A percentile compares a stretch with the other conserved stretches of the same genome.
These are phyloP conservation scores for Sebastes trivittatus DNA, from an alignment of 2,797 vertebrate genomes.

Conservation along the genomic window DNA sequence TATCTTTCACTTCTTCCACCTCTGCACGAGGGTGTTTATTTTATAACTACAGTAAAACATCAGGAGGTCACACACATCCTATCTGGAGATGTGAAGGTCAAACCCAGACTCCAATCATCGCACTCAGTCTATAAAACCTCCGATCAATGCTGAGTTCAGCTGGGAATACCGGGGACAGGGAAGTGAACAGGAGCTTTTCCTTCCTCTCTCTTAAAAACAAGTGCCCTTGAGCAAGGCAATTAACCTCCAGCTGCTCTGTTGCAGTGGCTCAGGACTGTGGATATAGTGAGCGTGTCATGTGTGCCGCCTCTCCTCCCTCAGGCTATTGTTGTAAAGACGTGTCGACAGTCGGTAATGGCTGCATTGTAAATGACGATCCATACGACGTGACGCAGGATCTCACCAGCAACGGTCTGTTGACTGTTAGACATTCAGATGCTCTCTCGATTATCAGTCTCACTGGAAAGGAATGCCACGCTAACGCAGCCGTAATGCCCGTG, in stretches of 20 bases:
- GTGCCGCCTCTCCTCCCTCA: neutral
- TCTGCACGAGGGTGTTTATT: neutral
- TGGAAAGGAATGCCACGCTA: constrained; percentile 61
- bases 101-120: neutral
- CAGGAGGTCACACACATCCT: neutral
- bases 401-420: neutral
- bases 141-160: neutral
- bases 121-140: neutral
- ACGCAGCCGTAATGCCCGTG: constrained; percentile 40
- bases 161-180: neutral
- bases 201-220: constrained; percentile 18
- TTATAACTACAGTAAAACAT: neutral
- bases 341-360: neutral
- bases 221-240: constrained; percentile 51
- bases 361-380: neutral
- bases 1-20: neutral
- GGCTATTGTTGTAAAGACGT: neutral
- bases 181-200: constrained; percentile 7
- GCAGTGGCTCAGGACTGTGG: constrained; percentile 4
- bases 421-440: neutral
- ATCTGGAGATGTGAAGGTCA: constrained; percentile 3
- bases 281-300: neutral
- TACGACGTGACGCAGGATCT: neutral
- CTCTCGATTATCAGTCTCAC: constrained; percentile 21
- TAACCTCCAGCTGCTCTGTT: constrained; percentile 47